Conservation (phyloP, 1,140 invertebrate species). For the Sitodiplosis mosellana region DNA sequence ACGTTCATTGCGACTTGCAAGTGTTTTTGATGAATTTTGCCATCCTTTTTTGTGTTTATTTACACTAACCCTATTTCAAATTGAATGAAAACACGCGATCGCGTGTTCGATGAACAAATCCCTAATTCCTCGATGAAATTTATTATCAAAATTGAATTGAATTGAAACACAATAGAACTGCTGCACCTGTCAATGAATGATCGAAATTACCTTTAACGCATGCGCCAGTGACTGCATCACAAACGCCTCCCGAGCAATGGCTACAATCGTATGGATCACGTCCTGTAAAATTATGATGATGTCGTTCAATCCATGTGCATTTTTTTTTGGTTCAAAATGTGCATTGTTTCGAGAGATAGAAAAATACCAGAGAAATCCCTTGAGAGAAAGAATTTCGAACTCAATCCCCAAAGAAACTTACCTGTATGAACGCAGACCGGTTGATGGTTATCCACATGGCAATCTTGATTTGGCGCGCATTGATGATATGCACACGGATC, state of each 20-base stretch:
- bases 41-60: neutral
- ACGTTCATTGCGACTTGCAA: neutral
- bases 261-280: slow-evolving; percentile 34
- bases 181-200: neutral
- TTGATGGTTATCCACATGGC: slow-evolving; percentile 56
- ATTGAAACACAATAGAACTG: neutral
- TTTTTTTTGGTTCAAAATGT: no score
- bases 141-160: no score
- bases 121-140: neutral
- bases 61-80: neutral
- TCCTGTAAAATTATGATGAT: slow-evolving; percentile 9
- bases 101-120: neutral
- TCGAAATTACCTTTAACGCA: slow-evolving; percentile 53
- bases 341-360: no score
- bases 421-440: slow-evolving; percentile 54
- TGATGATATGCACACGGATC: slow-evolving; percentile 43
- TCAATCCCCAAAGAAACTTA: no score
- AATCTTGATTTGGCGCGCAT: slow-evolving; percentile 35
- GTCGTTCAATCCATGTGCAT: neutral
- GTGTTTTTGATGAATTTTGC: no score
- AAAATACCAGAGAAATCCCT: no score
- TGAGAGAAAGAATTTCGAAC: no score
- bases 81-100: neutral
- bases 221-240: slow-evolving; percentile 52
- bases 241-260: slow-evolving; percentile 56